Base-by-base conservation (phyloP, 2,797 vertebrate genomes). In the Cuniculus paca region DNA sequence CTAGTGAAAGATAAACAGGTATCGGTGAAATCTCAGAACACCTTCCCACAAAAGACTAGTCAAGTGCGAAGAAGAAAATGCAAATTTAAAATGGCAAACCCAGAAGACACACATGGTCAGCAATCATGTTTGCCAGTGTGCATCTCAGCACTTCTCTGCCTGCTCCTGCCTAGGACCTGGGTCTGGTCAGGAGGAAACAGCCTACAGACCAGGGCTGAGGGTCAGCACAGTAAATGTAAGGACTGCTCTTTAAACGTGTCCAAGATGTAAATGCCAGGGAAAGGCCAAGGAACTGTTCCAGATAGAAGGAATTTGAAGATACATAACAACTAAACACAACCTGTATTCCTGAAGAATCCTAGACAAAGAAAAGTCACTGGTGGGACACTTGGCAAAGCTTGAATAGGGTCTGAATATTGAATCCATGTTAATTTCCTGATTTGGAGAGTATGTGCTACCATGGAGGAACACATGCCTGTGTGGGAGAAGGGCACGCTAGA, bases 21-120 rank as follows among this genome's bases (percentile, higher is more conserved):
- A 65, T 77, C 31, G 19, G 13, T 80, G 84, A 92, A 61, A 88
- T 79, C 60, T 88, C 42, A 90, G 54, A 94, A 82, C 2, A 89
- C 8, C 36, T 92, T 58, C 34, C 58, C 65, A 45, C 56, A 58
- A 88, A 95, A 70, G 24, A 88, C 8, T 45, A 68, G 78, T 34
- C 13, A 80, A 82, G 8, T 75, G 20, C 9, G 58, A 77, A 93
- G 61, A n/a, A 61, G 34, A 78, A 90, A 83, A 78, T 17, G 20
- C 20, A 65, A 86, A 45, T 68, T 58, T 63, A 34, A 34, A 34
- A 34, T 31, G 22, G 20, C 87, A 45, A 78, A 56, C 84, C 14
- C n/a, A 68, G 52, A 88, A 48, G 94, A 80, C 42, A 72, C 48
- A 26, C 65, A 54, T 22, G 10, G 34, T 16, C 39, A 85, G 48